Conservation (phyloP, 64 coral and sea anemone species). For the Montipora foliosa region DNA sequence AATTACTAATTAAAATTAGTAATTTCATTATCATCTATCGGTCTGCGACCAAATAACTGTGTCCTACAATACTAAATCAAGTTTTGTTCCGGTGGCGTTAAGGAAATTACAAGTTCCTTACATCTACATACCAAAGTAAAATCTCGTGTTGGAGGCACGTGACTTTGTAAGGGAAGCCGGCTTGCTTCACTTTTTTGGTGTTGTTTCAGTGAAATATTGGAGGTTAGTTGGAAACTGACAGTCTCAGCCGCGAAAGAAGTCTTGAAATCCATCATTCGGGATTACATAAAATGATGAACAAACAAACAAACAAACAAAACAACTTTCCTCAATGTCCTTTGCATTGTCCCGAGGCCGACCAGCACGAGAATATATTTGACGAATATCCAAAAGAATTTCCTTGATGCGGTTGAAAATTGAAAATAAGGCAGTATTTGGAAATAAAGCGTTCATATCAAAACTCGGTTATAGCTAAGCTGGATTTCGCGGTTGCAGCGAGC, state of each 20-base stretch:
- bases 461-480: background rate
- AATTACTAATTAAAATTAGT: no score
- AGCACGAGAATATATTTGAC: conserved; percentile 32
- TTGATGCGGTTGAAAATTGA: background rate
- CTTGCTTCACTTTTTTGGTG: background rate
- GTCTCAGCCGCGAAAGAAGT: conserved; percentile 32
- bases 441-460: background rate
- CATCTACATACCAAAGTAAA: background rate
- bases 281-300: background rate
- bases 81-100: no score
- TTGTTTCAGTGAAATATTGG: background rate
- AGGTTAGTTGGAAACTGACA: conserved; percentile 33
- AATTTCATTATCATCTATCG: no score
- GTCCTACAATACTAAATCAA: no score
- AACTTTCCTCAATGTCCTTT: background rate
- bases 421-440: background rate
- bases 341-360: conserved; percentile 12
- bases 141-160: conserved; percentile 53
- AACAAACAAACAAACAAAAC: background rate
- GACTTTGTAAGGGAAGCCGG: conserved; percentile 18
- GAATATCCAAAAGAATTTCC: background rate
- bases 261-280: background rate
- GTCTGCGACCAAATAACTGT: no score
- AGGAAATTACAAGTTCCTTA: background rate
- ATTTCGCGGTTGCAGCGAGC: conserved; percentile 57